A percentile compares a stretch with the other conserved stretches of the same genome.
Evolutionary conservation across 2,888 invertebrate genomes (phyloP).

Genomic region (Xylocampa areola): DNA sequence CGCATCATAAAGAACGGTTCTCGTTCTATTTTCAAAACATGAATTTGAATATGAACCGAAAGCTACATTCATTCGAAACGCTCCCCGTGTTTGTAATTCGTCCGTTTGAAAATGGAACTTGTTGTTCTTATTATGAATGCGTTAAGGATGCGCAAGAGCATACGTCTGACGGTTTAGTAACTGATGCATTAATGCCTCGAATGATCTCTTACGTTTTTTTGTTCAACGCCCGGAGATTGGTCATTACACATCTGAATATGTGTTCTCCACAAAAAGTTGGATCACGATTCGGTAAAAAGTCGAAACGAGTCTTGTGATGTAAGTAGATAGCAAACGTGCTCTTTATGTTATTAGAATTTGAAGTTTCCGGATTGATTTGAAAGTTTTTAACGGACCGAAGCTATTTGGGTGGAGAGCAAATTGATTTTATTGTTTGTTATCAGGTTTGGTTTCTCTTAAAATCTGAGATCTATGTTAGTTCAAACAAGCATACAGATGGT

Average conservation of each 20-base stretch:
- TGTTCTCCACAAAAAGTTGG: constrained; percentile 84
- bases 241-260: constrained; percentile 89
- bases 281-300: constrained; percentile 87
- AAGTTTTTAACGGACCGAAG: constrained; percentile 69
- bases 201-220: constrained; percentile 82
- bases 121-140: constrained; percentile 87
- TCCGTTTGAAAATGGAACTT: constrained; percentile 84
- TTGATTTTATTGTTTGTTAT: constrained; percentile 62
- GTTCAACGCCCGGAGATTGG: constrained; percentile 86
- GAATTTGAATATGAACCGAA: constrained; percentile 85
- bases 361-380: constrained; percentile 86
- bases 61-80: constrained; percentile 70
- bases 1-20: constrained; percentile 67
- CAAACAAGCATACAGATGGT: too few species aligned
- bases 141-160: constrained; percentile 88
- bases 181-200: constrained; percentile 88
- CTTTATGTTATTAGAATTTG: constrained; percentile 85
- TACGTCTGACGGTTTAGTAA: constrained; percentile 88
- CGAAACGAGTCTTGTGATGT: constrained; percentile 80
- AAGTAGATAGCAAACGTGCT: constrained; percentile 87
- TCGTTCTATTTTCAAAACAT: constrained; percentile 78
- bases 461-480: constrained; percentile 33
- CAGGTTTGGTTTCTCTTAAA: constrained; percentile 55
- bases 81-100: constrained; percentile 83
- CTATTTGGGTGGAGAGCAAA: constrained; percentile 63